Conservation (phyloP, 2,113 vertebrate species). For the Podarcis raffonei region DNA sequence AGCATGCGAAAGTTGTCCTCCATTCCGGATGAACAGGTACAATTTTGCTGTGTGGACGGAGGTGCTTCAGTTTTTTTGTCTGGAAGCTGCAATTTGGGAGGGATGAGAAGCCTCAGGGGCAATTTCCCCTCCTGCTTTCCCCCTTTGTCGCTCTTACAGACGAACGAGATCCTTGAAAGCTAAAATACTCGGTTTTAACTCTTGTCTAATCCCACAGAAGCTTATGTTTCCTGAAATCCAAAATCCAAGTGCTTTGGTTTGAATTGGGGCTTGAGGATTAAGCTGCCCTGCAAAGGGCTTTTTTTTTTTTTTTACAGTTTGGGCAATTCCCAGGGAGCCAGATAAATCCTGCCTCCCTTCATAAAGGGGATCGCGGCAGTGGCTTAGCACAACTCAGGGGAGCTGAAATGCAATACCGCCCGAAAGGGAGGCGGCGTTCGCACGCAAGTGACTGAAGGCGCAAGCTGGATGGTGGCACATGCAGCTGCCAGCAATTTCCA, state of each 20-base stretch:
- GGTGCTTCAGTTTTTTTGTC: too few species aligned
- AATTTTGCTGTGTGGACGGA: too few species aligned
- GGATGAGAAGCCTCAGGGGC: not conserved
- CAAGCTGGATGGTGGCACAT: not conserved
- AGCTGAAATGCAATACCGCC: too few species aligned
- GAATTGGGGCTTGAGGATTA: not conserved
- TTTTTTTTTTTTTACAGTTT: too few species aligned
- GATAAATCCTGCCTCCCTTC: not conserved
- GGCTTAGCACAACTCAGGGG: not conserved
- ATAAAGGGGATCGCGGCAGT: not conserved
- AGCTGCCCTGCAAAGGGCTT: not conserved
- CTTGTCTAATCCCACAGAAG: not conserved
- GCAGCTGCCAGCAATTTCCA: not conserved
- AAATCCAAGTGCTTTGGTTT: not conserved
- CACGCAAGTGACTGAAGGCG: rapidly evolving
- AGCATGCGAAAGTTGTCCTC: not conserved
- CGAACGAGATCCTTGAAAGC: not conserved
- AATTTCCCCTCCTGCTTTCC: too few species aligned
- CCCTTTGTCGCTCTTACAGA: not conserved
- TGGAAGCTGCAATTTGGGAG: not conserved
- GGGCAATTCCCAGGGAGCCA: too few species aligned
- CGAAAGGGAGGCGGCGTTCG: not conserved
- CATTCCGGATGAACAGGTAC: not conserved
- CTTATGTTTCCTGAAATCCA: not conserved
- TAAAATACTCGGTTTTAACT: not conserved